phyloP scores from a whole-genome alignment of 1,140 invertebrate genomes.

The Halictus rubicundus region DNA sequence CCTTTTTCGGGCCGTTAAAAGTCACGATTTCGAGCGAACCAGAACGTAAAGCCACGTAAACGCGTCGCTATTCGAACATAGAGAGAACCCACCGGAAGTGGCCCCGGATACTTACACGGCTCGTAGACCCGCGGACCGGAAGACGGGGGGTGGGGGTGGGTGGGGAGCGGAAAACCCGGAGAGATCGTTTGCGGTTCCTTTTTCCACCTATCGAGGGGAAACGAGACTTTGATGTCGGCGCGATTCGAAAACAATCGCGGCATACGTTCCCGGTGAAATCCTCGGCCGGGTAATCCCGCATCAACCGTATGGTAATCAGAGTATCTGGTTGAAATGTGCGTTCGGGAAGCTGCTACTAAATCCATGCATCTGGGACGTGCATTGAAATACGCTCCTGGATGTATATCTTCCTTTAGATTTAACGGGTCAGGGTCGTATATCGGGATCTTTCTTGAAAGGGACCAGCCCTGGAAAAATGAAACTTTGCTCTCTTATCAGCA shows the following conservation, averaged over 20 bases:
- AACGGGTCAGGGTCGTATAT: not conserved
- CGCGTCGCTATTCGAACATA: constrained; percentile 54
- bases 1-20: constrained; percentile 54
- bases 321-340: not conserved
- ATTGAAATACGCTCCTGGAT: too few relatives aligned
- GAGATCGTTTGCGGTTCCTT: constrained; percentile 36
- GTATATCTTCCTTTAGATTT: not conserved
- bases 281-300: not conserved
- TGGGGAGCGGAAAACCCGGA: not conserved
- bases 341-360: not conserved
- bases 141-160: too few relatives aligned
- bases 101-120: constrained; percentile 40
- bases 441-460: too few relatives aligned
- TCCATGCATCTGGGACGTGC: not conserved
- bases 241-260: constrained; percentile 50
- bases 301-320: not conserved
- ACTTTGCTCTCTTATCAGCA: too few relatives aligned
- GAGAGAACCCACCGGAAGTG: constrained; percentile 26
- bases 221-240: constrained; percentile 46
- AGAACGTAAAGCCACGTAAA: constrained; percentile 54
- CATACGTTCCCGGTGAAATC: constrained; percentile 16
- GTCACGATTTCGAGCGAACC: constrained; percentile 50
- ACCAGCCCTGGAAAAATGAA: too few relatives aligned
- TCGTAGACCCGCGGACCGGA: constrained; percentile 34
- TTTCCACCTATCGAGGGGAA: constrained; percentile 8